phyloP scores from a whole-genome alignment of 2,797 vertebrate genomes.

The Serranus cabrilla region DNA sequence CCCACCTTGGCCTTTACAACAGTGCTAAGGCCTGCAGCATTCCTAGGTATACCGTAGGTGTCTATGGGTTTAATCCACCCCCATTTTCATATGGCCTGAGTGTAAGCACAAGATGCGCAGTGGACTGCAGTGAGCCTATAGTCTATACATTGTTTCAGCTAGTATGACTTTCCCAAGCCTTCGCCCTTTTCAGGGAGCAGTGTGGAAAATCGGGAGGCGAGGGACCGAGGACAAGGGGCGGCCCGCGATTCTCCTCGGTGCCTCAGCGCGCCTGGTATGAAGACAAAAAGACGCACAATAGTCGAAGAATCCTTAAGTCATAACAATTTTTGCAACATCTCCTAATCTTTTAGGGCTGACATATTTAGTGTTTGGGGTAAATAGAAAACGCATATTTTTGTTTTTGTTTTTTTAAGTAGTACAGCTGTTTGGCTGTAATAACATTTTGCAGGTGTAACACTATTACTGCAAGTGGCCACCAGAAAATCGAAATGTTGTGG shows the following conservation, averaged over 20 bases:
- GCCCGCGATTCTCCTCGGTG: conserved; percentile 89
- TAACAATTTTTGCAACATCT: conserved; percentile 39
- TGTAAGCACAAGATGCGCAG: conserved; percentile 54
- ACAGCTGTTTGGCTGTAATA: background rate
- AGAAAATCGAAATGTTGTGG: conserved; percentile 87
- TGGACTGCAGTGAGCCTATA: conserved; percentile 42
- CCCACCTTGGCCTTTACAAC: background rate
- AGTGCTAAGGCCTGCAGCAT: background rate
- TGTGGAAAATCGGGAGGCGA: conserved; percentile 87
- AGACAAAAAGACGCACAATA: conserved; percentile 79
- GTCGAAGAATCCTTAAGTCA: conserved; percentile 50
- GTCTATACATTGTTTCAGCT: conserved; percentile 72
- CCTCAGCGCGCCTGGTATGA: conserved; percentile 66
- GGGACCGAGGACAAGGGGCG: conserved; percentile 83
- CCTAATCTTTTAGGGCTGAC: background rate
- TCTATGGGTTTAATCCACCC: background rate
- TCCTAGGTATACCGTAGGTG: background rate
- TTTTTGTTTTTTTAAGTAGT: no score
- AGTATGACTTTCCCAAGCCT: conserved; percentile 84
- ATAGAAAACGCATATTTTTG: background rate
- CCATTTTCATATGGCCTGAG: conserved; percentile 19
- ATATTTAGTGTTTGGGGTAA: background rate
- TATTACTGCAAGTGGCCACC: conserved; percentile 60
- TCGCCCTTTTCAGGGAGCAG: conserved; percentile 78
- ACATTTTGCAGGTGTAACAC: conserved; percentile 27